Conservation (phyloP, 2,888 invertebrate species). For the Epinotia demarniana region DNA sequence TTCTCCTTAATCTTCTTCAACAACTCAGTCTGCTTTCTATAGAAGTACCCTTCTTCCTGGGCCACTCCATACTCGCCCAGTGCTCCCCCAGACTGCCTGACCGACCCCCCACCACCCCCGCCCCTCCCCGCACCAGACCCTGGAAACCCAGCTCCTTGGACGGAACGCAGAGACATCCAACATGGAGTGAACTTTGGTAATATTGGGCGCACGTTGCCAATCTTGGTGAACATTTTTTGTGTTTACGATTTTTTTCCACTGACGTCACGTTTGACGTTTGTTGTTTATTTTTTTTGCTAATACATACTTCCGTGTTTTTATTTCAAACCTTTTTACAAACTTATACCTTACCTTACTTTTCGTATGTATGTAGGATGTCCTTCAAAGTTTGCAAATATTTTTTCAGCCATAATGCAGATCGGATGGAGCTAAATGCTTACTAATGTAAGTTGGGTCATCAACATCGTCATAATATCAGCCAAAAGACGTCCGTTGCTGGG, state of each 20-base stretch:
- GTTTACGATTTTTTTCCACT: conserved; percentile 21
- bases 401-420: too few species aligned
- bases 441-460: too few species aligned
- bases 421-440: too few species aligned
- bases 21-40: conserved; percentile 63
- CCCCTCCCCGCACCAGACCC: conserved; percentile 70
- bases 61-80: conserved; percentile 66
- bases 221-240: conserved; percentile 32
- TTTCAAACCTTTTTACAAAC: neutral
- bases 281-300: neutral
- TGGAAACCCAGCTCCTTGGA: conserved; percentile 49
- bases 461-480: too few species aligned
- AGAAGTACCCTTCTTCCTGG: conserved; percentile 72
- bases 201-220: neutral
- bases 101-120: conserved; percentile 65
- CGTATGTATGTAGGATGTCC: too few species aligned
- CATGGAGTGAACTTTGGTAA: neutral
- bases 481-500: too few species aligned
- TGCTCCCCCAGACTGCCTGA: conserved; percentile 66
- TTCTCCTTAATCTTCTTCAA: conserved; percentile 64
- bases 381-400: too few species aligned
- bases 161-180: neutral
- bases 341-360: too few species aligned
- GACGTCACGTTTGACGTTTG: conserved; percentile 14
- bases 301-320: neutral